These are phyloP conservation scores for Steinernema feltiae DNA, from an alignment of 1,140 invertebrate species.

Conservation along the genomic window DNA sequence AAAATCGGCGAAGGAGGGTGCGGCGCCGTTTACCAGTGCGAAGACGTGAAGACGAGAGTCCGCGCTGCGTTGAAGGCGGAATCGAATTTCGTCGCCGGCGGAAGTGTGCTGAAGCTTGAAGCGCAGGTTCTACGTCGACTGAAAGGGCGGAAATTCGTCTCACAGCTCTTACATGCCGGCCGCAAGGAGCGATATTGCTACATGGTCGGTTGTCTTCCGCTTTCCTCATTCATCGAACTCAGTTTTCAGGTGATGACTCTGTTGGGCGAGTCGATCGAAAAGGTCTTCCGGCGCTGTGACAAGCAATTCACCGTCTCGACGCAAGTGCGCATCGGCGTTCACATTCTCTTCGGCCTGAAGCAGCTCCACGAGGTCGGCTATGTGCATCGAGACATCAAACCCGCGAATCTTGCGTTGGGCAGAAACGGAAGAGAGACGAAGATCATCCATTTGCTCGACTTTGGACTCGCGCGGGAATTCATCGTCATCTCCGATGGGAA, in stretches of 20 bases:
- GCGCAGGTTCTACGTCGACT: constrained; percentile 12
- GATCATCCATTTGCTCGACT: constrained; percentile 94
- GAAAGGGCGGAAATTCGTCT: constrained; percentile 18
- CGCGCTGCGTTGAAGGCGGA: constrained; percentile 30
- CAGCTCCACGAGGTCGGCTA: constrained; percentile 68
- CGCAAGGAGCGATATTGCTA: constrained; percentile 36
- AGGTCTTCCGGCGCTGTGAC: constrained; percentile 10
- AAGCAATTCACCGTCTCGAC: constrained; percentile 33
- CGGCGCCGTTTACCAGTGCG: constrained; percentile 41
- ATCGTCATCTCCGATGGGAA: constrained; percentile 64
- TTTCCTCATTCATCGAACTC: neutral
- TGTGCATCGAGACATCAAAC: constrained; percentile 95
- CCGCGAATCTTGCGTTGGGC: constrained; percentile 58
- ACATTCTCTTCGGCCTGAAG: constrained; percentile 43
- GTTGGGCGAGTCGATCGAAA: constrained; percentile 36
- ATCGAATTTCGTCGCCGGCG: constrained; percentile 20
- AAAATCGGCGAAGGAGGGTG: constrained; percentile 43
- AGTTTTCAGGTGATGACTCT: constrained; percentile 45
- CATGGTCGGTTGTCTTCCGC: constrained; percentile 21
- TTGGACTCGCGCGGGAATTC: constrained; percentile 91
- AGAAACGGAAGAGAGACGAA: constrained; percentile 18
- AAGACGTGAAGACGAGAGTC: constrained; percentile 20
- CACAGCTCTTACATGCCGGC: constrained; percentile 23
- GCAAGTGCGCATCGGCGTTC: constrained; percentile 39
- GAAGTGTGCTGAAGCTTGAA: constrained; percentile 34